Conservation (phyloP, 2,113 vertebrate genomes). For the Panthera leo region DNA sequence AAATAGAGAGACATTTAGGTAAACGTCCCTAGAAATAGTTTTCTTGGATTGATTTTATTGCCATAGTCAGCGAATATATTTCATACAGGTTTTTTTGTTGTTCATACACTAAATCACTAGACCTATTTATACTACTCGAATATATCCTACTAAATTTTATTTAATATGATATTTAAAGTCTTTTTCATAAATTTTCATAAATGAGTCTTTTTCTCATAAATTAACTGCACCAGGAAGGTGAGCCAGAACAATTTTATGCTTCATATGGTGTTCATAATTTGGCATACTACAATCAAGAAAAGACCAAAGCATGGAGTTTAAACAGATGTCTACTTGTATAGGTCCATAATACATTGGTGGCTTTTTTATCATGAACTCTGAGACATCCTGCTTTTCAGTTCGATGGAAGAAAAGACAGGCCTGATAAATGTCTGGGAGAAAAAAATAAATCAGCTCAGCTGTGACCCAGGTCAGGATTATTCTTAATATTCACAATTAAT, state of each 20-base stretch:
- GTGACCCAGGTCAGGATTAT: constrained; percentile 76
- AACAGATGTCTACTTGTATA: constrained; percentile 55
- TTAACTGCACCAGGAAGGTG: constrained; percentile 40
- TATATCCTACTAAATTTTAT: background rate
- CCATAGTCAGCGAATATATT: background rate
- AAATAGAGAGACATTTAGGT: background rate
- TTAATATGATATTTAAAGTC: constrained; percentile 48
- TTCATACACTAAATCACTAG: background rate
- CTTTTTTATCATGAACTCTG: constrained; percentile 49
- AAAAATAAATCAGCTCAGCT: constrained; percentile 64
- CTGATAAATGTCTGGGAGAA: constrained; percentile 62
- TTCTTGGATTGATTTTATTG: background rate
- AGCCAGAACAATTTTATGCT: constrained; percentile 64
- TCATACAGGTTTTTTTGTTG: background rate
- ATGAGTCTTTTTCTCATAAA: constrained; percentile 4
- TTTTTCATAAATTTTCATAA: too few species aligned
- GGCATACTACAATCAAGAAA: constrained; percentile 42
- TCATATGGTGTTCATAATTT: constrained; percentile 54
- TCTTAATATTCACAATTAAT: constrained; percentile 85
- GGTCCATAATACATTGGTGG: background rate
- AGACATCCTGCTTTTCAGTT: constrained; percentile 51
- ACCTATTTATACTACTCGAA: background rate
- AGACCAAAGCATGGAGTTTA: constrained; percentile 37
- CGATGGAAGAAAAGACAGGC: constrained; percentile 43
- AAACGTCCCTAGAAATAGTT: background rate